Evolutionary conservation across 2,888 invertebrate genomes (phyloP), one percentile per base, ranked within the genome.

Genomic region (Celastrina argiolus): DNA sequence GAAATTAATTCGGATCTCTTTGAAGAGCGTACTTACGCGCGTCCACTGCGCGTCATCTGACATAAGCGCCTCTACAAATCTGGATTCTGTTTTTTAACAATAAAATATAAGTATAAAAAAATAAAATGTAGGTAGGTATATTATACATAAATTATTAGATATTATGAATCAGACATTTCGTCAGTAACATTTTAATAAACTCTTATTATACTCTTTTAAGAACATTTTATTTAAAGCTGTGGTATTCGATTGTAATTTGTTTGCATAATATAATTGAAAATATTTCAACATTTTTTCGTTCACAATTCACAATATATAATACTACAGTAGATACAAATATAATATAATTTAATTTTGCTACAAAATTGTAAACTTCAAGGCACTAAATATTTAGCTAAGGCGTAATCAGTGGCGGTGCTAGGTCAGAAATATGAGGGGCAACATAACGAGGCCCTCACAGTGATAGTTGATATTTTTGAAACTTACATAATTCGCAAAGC

Each of bases 381-480:
- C 51, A 51, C 51, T 51, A 51, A 7, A n/a, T n/a, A n/a, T n/a
- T n/a, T n/a, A n/a, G 22, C 22, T 51, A 51, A 51, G 51, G 51
- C 51, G 51, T 51, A 14, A 22, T 51, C 51, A 51, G 51, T 51
- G 51, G 51, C 51, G 51, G 51, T 51, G 51, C 51, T 22, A 26
- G 22, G 51, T 14, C 26, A 5, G 22, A 51, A 26, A 51, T 26
- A 14, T 8, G 45, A 51, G 51, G 51, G 51, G 51, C 51, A 14
- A 22, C 51, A 4, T 51, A 51, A 16, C 22, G 12, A 51, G 22
- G 22, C 51, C 51, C 51, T 51, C 22, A 10, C 8, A 36, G 51
- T 51, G 51, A 26, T 18, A 51, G 12, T 51, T 16, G 22, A 26
- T 16, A 22, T 36, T 36, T 36, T 10, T 36, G 1, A 51, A 51